A percentile compares a stretch with the other conserved stretches of the same genome.
These are phyloP conservation scores for Hozukius guyotensis DNA, from an alignment of 2,797 vertebrate genomes.

Conservation along the genomic window DNA sequence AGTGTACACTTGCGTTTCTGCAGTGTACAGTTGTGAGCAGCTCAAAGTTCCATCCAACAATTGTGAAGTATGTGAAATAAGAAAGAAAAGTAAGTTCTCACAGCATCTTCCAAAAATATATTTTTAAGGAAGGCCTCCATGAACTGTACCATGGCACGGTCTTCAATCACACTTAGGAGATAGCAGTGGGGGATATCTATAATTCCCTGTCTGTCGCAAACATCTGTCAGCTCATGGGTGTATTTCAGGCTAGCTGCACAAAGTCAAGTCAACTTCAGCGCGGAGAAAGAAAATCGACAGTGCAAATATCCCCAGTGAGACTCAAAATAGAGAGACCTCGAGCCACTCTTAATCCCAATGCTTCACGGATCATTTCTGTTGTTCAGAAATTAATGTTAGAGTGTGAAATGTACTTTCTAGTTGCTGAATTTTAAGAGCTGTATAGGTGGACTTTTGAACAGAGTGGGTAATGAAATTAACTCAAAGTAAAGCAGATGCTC, in stretches of 20 bases:
- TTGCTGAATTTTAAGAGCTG: background rate
- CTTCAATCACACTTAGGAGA: slow-evolving; percentile 65
- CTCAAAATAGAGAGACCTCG: slow-evolving; percentile 31
- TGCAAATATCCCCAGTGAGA: slow-evolving; percentile 25
- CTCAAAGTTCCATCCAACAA: slow-evolving; percentile 21
- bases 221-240: slow-evolving; percentile 63
- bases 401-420: slow-evolving; percentile 25
- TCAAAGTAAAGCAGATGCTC: background rate
- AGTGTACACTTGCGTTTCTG: slow-evolving; percentile 4
- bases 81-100: slow-evolving; percentile 29
- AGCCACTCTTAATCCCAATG: slow-evolving; percentile 28
- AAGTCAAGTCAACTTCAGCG: slow-evolving; percentile 50
- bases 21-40: background rate
- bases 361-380: slow-evolving; percentile 31
- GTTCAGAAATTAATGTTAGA: slow-evolving; percentile 26
- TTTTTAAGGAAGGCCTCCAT: slow-evolving; percentile 42
- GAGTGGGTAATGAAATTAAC: background rate
- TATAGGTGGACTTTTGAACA: background rate
- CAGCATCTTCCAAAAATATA: slow-evolving; percentile 31
- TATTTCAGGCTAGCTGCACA: slow-evolving; percentile 50
- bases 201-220: slow-evolving; percentile 34
- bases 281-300: background rate
- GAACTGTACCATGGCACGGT: slow-evolving; percentile 35
- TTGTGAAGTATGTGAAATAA: slow-evolving; percentile 11
- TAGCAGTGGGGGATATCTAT: background rate